These are phyloP conservation scores for Drosophila rubida DNA, from an alignment of 2,888 invertebrate genomes.

Conservation along the genomic window DNA sequence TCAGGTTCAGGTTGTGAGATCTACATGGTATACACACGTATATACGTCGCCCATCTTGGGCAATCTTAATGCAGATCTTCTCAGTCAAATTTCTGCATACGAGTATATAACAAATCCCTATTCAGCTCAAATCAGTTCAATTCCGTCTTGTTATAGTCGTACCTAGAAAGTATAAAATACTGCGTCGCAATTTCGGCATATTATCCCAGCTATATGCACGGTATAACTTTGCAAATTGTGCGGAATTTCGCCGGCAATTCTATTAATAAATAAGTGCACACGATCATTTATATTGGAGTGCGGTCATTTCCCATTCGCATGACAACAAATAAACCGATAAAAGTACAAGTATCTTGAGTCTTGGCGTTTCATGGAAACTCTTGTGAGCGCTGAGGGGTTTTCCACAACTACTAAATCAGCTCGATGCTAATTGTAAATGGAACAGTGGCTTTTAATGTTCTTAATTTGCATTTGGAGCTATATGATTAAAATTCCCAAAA, in stretches of 20 bases:
- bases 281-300: not conserved
- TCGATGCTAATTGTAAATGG: slow-evolving; percentile 24
- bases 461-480: slow-evolving; percentile 28
- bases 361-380: not conserved
- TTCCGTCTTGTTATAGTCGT: not conserved
- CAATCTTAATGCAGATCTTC: slow-evolving; percentile 24
- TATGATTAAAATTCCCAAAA: slow-evolving; percentile 23
- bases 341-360: not conserved
- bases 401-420: slow-evolving; percentile 7
- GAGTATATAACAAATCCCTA: slow-evolving; percentile 46
- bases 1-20: slow-evolving; percentile 23
- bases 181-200: slow-evolving; percentile 50
- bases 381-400: slow-evolving; percentile 11
- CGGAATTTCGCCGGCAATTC: slow-evolving; percentile 5
- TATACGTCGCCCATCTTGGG: slow-evolving; percentile 1
- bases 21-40: slow-evolving; percentile 3
- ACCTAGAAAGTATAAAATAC: slow-evolving; percentile 24
- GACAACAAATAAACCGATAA: slow-evolving; percentile 20
- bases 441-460: slow-evolving; percentile 9
- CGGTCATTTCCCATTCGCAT: slow-evolving; percentile 27
- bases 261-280: slow-evolving; percentile 12
- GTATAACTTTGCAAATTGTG: not conserved
- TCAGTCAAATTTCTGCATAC: slow-evolving; percentile 10
- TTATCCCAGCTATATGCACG: slow-evolving; percentile 13
- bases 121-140: slow-evolving; percentile 48